phyloP scores from a whole-genome alignment of 2,113 vertebrate genomes.

The Microtus oregoni region DNA sequence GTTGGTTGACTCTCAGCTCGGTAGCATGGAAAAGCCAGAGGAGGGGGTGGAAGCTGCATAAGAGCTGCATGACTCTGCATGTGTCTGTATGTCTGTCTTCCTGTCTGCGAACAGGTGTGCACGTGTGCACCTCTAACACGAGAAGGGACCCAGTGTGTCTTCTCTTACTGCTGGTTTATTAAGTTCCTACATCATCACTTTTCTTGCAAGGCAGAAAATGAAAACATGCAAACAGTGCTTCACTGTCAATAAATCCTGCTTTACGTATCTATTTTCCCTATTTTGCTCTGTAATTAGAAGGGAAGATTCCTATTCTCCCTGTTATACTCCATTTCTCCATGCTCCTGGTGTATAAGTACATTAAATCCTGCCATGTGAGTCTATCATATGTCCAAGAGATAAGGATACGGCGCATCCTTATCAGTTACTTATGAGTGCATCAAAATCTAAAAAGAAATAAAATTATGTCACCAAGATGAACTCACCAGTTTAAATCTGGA shows the following conservation, averaged over 20 bases:
- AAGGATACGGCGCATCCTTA: background rate
- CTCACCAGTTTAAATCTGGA: background rate
- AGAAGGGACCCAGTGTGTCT: background rate
- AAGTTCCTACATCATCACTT: background rate
- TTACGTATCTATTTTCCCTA: background rate
- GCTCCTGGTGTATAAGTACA: background rate
- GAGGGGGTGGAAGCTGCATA: background rate
- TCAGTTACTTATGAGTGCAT: background rate
- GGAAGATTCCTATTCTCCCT: background rate
- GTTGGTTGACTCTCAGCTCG: background rate
- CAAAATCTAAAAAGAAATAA: background rate
- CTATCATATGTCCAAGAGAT: background rate
- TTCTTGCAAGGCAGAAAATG: background rate
- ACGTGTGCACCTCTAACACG: fast-evolving
- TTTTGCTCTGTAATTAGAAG: background rate
- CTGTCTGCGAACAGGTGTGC: too few relatives aligned
- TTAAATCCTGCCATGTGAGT: background rate
- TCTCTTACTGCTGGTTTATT: background rate
- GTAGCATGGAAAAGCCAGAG: background rate
- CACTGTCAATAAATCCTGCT: background rate
- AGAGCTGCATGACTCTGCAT: background rate
- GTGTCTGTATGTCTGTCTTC: background rate
- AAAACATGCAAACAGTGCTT: background rate
- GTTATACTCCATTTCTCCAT: background rate
- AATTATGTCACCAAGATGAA: background rate